phyloP scores from a whole-genome alignment of 2,797 vertebrate species.

The Limosa lapponica region DNA sequence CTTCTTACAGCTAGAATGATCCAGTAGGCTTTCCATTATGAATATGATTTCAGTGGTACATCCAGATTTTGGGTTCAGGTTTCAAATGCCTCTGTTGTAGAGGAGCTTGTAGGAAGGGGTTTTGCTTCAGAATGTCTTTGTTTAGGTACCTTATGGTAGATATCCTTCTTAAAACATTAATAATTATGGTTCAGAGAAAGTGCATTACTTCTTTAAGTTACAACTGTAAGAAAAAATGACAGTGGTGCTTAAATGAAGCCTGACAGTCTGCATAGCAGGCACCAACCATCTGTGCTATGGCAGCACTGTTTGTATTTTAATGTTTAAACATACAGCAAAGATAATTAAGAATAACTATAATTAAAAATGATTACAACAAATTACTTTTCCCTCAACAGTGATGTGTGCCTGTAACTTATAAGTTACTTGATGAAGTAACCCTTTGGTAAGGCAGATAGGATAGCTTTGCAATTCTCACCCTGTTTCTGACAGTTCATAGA shows the following conservation, averaged over 20 bases:
- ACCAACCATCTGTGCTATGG: constrained; percentile 80
- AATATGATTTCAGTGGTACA: background rate
- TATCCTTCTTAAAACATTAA: constrained; percentile 35
- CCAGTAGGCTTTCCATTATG: background rate
- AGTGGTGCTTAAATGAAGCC: constrained; percentile 69
- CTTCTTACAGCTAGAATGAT: background rate
- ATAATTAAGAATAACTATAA: constrained; percentile 87
- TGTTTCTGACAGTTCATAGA: constrained; percentile 53
- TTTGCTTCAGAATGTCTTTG: background rate
- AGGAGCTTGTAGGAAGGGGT: background rate
- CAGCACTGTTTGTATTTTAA: constrained; percentile 81
- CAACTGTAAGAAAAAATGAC: constrained; percentile 70
- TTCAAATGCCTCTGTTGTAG: background rate
- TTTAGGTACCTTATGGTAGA: background rate
- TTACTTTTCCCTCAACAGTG: constrained; percentile 80
- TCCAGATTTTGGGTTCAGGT: background rate
- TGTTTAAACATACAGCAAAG: constrained; percentile 83
- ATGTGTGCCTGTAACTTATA: constrained; percentile 76
- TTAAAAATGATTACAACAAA: constrained; percentile 86
- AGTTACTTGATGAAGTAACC: constrained; percentile 74
- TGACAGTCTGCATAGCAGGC: constrained; percentile 75
- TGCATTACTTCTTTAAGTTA: constrained; percentile 65
- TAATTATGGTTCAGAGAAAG: constrained; percentile 33
- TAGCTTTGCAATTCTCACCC: constrained; percentile 19
- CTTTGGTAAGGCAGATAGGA: constrained; percentile 62